Base-by-base conservation (phyloP, 2,888 invertebrate genomes). In the Phania funesta region DNA sequence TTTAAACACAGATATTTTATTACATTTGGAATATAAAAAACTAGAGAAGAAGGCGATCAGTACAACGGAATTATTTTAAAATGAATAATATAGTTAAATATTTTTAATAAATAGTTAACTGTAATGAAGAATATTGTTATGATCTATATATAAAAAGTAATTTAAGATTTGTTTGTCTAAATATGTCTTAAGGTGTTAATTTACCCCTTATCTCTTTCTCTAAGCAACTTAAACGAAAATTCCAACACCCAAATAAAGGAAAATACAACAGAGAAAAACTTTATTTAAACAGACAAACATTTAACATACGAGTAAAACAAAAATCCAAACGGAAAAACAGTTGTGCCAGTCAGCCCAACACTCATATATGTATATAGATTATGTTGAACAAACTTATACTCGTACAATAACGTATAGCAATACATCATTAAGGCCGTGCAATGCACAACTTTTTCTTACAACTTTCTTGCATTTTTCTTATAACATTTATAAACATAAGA, bases 361-460 rank as follows among this genome's bases (percentile, higher is more conserved):
- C 13, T 48, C 58, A 32, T n/a, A 44, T 8, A 48, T 38, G 18
- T 20, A 44, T 18, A 52, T 41, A 68, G 29, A 29, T 3, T 29
- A 18, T 46, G 26, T 46, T 46, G 13, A 35, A 46, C 44, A 67
- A 54, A 65, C 58, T 24, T 20, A 26, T 20, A 41, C 46, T 52
- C 44, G 62, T 64, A 50, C 7, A 20, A 8, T 52, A 44, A 22
- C 20, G 20, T 20, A 58, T 41, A 38, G 22, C 22, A 44, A 75
- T 58, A 75, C 64, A 76, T 76, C 65, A 44, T 80, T 56, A 65
- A 62, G 16, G 46, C n/a, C 16, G 52, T 56, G 13, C 56, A 24
- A 62, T 62, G 74, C 18, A 87, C 84, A 85, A 76, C 58, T 68
- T 73, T 82, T 78, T 78, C 82, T 82, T 75, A 65, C 24, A 78